Conservation (phyloP, 92 coral and sea anemone genomes). For the Porites divaricata region DNA sequence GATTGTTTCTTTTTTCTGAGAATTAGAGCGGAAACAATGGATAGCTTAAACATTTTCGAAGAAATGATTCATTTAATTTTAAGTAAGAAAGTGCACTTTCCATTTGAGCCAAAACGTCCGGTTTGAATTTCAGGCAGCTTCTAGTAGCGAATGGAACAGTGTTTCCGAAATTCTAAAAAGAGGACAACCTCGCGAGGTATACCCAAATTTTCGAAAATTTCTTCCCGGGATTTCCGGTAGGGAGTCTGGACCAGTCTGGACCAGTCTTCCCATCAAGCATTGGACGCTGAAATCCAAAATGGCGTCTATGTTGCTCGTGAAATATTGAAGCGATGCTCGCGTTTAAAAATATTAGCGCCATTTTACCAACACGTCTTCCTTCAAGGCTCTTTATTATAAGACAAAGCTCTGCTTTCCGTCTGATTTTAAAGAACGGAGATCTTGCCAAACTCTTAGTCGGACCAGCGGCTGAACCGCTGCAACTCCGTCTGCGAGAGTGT, state of each 20-base stretch:
- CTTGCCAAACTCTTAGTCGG: neutral
- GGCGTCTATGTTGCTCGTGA: neutral
- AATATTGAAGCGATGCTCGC: slow-evolving; percentile 12
- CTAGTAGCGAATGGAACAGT: too few relatives aligned
- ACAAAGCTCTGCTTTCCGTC: slow-evolving; percentile 15
- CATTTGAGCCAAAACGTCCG: too few relatives aligned
- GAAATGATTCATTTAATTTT: too few relatives aligned
- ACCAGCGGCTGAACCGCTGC: neutral
- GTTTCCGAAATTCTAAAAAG: too few relatives aligned
- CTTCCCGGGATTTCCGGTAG: neutral
- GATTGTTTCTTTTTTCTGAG: too few relatives aligned
- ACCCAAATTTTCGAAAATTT: too few relatives aligned
- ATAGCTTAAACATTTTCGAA: too few relatives aligned
- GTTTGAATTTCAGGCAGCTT: too few relatives aligned
- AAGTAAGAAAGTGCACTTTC: too few relatives aligned
- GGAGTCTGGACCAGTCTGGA: neutral
- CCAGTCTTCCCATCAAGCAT: slow-evolving; percentile 7
- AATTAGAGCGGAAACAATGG: too few relatives aligned
- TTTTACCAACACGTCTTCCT: slow-evolving; percentile 4
- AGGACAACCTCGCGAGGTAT: too few relatives aligned
- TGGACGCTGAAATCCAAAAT: slow-evolving; percentile 8
- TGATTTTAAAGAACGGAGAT: neutral
- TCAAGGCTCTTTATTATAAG: slow-evolving; percentile 7
- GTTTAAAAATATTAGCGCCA: slow-evolving; percentile 9
- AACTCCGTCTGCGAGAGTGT: neutral